These are phyloP conservation scores for Carduelis carduelis DNA, from an alignment of 2,797 vertebrate genomes.

Conservation along the genomic window DNA sequence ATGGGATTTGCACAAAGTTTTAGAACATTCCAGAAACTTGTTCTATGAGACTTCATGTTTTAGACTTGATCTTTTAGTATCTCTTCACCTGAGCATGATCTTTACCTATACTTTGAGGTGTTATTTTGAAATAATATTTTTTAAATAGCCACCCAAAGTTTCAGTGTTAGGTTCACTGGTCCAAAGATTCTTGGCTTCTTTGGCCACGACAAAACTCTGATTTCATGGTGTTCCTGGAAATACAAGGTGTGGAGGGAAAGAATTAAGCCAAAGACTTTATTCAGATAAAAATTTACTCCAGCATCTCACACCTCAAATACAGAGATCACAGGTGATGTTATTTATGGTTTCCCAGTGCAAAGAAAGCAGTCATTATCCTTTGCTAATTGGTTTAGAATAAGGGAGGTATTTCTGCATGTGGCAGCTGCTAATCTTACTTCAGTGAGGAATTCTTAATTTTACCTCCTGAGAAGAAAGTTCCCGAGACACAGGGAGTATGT, in stretches of 20 bases:
- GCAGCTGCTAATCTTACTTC: neutral
- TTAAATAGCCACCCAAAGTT: neutral
- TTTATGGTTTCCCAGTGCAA: neutral
- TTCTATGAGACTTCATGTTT: neutral
- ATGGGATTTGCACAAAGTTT: neutral
- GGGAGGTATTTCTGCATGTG: neutral
- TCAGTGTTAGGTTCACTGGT: neutral
- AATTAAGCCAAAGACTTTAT: neutral
- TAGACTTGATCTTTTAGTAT: neutral
- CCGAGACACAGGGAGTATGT: neutral
- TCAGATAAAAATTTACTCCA: neutral
- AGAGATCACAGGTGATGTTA: neutral
- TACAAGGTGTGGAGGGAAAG: neutral
- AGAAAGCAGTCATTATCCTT: neutral
- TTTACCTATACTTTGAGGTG: neutral
- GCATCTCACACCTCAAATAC: neutral
- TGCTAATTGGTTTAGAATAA: slow-evolving; percentile 9
- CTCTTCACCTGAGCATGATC: neutral
- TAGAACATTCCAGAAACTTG: neutral
- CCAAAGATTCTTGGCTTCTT: neutral
- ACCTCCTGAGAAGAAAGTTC: neutral
- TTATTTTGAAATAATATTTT: neutral
- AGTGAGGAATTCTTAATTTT: neutral
- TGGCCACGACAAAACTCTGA: neutral
- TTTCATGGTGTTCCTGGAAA: neutral